Percentiles rank a stretch among this genome's conserved stretches.
phyloP scores from a whole-genome alignment of 2,113 vertebrate genomes.

The Antechinus flavipes region DNA sequence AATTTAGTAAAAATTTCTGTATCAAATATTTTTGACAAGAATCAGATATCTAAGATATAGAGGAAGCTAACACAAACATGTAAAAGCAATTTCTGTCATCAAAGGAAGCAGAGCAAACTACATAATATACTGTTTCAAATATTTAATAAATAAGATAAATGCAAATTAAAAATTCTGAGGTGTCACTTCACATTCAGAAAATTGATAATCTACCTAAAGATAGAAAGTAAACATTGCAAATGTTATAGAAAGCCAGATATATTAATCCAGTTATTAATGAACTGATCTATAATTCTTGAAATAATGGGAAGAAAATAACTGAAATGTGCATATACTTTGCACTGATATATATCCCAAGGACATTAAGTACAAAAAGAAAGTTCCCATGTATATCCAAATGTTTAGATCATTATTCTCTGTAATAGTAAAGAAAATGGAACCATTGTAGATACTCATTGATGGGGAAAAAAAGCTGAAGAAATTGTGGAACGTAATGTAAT shows the following conservation, averaged over 20 bases:
- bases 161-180: not conserved
- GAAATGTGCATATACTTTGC: not conserved
- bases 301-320: not conserved
- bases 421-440: not conserved
- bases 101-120: not conserved
- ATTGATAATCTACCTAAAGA: not conserved
- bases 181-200: not conserved
- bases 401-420: not conserved
- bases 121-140: not conserved
- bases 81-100: not conserved
- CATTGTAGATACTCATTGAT: not conserved
- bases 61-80: not conserved
- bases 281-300: not conserved
- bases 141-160: not conserved
- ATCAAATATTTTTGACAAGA: not conserved
- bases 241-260: not conserved
- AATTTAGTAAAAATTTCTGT: not conserved
- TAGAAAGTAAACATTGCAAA: not conserved
- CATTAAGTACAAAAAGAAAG: not conserved
- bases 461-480: not conserved
- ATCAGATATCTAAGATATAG: not conserved
- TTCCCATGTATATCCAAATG: not conserved
- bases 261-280: not conserved
- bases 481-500: not conserved
- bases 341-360: not conserved